Percentiles rank a stretch among this genome's conserved stretches.
Conservation (phyloP, 2,113 vertebrate species). For the Stegastes partitus region DNA sequence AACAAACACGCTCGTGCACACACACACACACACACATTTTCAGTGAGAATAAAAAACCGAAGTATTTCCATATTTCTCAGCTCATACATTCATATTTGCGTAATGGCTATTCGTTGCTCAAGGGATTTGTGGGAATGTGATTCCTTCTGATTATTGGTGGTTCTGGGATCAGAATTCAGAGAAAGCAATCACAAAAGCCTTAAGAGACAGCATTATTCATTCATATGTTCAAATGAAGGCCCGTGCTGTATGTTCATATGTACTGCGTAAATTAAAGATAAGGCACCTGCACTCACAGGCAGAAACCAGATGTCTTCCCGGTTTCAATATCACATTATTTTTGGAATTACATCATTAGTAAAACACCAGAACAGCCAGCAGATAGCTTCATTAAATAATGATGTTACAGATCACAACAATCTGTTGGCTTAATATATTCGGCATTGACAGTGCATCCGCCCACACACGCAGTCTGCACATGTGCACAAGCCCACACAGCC, state of each 20-base stretch:
- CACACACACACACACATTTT: background rate
- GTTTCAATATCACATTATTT: slow-evolving; percentile 37
- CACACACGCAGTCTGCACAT: slow-evolving; percentile 13
- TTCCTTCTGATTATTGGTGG: background rate
- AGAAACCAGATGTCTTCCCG: slow-evolving; percentile 32
- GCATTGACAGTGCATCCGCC: slow-evolving; percentile 37
- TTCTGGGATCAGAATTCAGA: background rate
- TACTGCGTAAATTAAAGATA: slow-evolving; percentile 25
- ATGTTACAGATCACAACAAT: slow-evolving; percentile 41
- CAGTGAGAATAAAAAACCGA: background rate
- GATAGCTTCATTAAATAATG: slow-evolving; percentile 56
- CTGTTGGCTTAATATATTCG: slow-evolving; percentile 37
- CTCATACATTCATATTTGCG: slow-evolving; percentile 24
- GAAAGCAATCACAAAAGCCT: background rate
- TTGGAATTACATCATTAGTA: slow-evolving; percentile 51
- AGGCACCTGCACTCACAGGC: background rate
- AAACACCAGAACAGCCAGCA: slow-evolving; percentile 43
- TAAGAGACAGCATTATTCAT: background rate
- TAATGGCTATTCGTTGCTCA: slow-evolving; percentile 3
- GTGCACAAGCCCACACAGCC: slow-evolving; percentile 18
- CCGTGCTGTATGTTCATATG: background rate
- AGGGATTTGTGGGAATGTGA: slow-evolving; percentile 2
- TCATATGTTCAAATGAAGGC: background rate
- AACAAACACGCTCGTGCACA: slow-evolving; percentile 23
- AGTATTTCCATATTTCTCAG: slow-evolving; percentile 28